Evolutionary conservation across 2,888 invertebrate genomes (phyloP).

Genomic region (Tenthredo amoena): DNA sequence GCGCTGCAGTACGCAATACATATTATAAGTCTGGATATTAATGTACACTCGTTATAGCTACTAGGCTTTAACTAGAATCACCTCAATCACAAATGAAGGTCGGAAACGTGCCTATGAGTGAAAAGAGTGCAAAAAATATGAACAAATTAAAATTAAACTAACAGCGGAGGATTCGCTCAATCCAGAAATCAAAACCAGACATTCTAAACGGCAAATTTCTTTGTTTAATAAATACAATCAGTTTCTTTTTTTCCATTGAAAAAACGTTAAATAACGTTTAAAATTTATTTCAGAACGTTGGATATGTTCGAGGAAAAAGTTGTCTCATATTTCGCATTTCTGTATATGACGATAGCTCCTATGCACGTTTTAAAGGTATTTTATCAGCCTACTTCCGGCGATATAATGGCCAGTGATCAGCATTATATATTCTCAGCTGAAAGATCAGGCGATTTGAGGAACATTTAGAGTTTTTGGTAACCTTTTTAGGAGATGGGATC

Average conservation of each 20-base stretch:
- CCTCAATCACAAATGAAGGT: constrained; percentile 11
- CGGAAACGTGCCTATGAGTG: not conserved
- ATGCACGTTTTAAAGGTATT: not conserved
- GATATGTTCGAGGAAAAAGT: not conserved
- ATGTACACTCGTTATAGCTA: not conserved
- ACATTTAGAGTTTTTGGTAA: not conserved
- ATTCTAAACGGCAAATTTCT: no score
- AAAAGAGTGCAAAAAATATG: not conserved
- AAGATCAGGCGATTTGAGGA: not conserved
- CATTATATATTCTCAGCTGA: not conserved
- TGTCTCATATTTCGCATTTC: not conserved
- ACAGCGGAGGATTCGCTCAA: not conserved
- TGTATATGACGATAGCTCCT: not conserved
- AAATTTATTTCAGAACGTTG: not conserved
- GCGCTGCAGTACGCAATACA: not conserved
- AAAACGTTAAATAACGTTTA: no score
- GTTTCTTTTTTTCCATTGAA: no score
- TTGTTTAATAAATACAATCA: no score
- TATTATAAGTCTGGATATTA: not conserved
- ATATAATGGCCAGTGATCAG: not conserved
- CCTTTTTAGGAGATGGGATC: constrained; percentile 28
- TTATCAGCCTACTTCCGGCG: not conserved
- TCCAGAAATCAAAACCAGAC: not conserved
- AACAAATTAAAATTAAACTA: not conserved
- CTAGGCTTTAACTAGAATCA: constrained; percentile 3